phyloP scores from a whole-genome alignment of 2,797 vertebrate species.

The Diplodus puntazzo region DNA sequence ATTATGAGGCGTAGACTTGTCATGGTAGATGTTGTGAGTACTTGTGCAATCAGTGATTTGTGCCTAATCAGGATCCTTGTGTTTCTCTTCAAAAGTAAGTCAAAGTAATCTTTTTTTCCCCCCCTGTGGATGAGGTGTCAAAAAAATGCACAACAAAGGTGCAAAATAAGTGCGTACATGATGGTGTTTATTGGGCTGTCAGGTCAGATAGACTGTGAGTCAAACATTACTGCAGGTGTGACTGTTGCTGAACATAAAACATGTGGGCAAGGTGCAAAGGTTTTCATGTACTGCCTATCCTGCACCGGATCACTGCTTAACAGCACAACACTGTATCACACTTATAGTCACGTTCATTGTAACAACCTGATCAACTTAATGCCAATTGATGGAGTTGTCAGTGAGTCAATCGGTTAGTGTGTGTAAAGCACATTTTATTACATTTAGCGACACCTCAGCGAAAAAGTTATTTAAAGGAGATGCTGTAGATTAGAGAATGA shows the following conservation, averaged over 20 bases:
- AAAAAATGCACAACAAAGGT: neutral
- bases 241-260: slow-evolving; percentile 24
- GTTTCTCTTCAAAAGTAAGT: neutral
- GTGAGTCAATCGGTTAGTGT: neutral
- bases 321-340: neutral
- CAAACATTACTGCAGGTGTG: slow-evolving; percentile 15
- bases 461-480: neutral
- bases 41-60: neutral
- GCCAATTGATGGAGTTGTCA: neutral
- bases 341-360: neutral
- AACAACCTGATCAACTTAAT: neutral
- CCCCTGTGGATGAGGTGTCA: neutral
- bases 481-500: too few relatives aligned
- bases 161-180: neutral
- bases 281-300: slow-evolving; percentile 21
- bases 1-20: neutral
- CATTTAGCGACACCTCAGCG: neutral
- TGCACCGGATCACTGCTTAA: slow-evolving; percentile 1
- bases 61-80: neutral
- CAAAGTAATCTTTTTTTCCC: neutral
- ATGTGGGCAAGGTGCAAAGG: slow-evolving; percentile 49
- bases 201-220: neutral
- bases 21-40: neutral
- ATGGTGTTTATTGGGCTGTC: neutral
- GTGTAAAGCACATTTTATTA: neutral